A percentile compares a stretch with the other conserved stretches of the same genome.
Evolutionary conservation across 2,113 vertebrate genomes (phyloP).

Genomic region (Tautogolabrus adspersus): DNA sequence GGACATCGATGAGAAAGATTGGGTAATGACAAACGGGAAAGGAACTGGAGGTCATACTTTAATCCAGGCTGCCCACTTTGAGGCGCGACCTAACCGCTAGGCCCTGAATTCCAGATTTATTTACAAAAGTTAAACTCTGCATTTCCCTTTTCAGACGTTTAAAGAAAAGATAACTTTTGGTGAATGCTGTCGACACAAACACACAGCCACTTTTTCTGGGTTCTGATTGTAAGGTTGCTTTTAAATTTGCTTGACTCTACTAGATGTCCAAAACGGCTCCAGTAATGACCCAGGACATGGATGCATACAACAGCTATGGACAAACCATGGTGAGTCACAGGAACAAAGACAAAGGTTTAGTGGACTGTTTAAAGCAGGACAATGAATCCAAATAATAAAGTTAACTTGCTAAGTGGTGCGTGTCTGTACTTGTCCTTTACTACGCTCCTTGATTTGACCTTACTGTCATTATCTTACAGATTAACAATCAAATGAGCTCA

Average conservation of each 20-base stretch:
- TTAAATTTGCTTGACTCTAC: neutral
- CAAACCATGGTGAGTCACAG: constrained; percentile 17
- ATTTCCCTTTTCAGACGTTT: no score
- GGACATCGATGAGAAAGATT: no score
- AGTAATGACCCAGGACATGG: neutral
- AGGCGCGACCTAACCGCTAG: no score
- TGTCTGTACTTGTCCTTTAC: neutral
- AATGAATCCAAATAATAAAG: neutral
- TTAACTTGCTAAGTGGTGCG: neutral
- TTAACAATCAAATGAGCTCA: neutral
- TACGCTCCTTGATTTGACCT: neutral
- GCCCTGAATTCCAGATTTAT: no score
- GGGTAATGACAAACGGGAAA: no score
- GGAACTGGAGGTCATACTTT: no score
- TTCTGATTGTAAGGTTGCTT: neutral
- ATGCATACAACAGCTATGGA: neutral
- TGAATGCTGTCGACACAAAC: neutral
- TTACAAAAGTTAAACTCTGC: no score
- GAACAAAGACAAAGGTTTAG: neutral
- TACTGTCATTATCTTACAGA: neutral
- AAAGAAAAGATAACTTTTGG: neutral
- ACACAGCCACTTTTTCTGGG: neutral
- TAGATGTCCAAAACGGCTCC: neutral
- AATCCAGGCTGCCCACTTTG: no score
- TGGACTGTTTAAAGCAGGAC: neutral